These are phyloP conservation scores for Thymelicus lineola DNA, from an alignment of 2,888 invertebrate species.

Conservation along the genomic window DNA sequence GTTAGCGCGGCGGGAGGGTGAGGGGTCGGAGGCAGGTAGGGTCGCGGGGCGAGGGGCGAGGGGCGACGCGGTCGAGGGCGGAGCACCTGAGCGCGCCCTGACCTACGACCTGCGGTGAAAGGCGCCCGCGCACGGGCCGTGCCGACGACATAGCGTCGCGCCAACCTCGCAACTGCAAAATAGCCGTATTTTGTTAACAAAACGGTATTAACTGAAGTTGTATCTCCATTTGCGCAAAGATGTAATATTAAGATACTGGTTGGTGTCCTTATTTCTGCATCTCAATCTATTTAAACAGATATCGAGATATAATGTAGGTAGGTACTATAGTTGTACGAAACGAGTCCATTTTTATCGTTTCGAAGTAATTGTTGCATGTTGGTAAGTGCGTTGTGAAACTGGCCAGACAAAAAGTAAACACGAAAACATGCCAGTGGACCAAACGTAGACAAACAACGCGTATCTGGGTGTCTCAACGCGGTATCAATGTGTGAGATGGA, in stretches of 20 bases:
- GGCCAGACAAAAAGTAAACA: constrained; percentile 17
- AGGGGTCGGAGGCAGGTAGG: constrained; percentile 43
- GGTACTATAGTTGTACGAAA: constrained; percentile 1
- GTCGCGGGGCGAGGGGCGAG: constrained; percentile 47
- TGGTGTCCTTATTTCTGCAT: constrained; percentile 32
- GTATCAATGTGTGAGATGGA: constrained; percentile 58
- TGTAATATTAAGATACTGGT: constrained; percentile 35
- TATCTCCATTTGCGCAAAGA: constrained; percentile 31
- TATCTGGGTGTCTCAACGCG: constrained; percentile 43
- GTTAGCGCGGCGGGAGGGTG: constrained; percentile 58
- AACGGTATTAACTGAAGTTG: constrained; percentile 43
- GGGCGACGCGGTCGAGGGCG: constrained; percentile 67
- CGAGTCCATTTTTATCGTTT: constrained; percentile 6
- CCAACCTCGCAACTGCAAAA: constrained; percentile 61
- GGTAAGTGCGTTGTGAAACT: not conserved
- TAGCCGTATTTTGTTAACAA: constrained; percentile 61
- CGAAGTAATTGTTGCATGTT: constrained; percentile 15
- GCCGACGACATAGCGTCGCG: constrained; percentile 72
- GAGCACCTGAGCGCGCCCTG: constrained; percentile 85
- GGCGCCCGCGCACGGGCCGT: constrained; percentile 71
- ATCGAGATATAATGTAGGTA: constrained; percentile 5
- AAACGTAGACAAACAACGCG: constrained; percentile 32
- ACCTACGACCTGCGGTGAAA: constrained; percentile 84
- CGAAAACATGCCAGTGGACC: constrained; percentile 25
- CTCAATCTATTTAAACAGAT: constrained; percentile 14